Base-by-base conservation (phyloP, 1,140 invertebrate genomes). In the Ganaspis sp. region DNA sequence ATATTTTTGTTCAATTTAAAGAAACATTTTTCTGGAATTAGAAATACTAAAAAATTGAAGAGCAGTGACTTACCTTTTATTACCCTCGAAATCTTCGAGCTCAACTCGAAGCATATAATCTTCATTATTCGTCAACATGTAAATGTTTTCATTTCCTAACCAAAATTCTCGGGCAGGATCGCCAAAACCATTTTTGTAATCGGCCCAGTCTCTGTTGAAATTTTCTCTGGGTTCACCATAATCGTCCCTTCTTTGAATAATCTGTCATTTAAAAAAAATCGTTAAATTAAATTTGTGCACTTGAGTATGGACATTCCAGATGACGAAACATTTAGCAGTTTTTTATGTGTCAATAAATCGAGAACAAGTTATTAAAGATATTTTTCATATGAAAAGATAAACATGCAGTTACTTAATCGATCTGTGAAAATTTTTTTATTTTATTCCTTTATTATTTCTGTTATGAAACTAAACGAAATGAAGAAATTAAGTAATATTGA, bases 141-240 rank as follows among this genome's bases (percentile, higher is more conserved):
- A 98, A 75, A 98, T 97, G 85, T 97, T 97, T 85, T 98, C 96
- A 86, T 98, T 98, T 40, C 98, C 97, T 17, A 99, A 92, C 97
- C 97, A 98, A 90, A 98, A 97, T 90, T 98, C 97, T 79, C 96
- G 94, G 17, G 93, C 94, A 0, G 97, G 95, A 89, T 98, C 96
- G 4, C 98, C 97, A 87, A 99, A 99, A 12, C 98, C 98, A 84
- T 97, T 96, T 88, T 97, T 97, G 88, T 99, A 99, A 85, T 98
- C 97, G n/a, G 95, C 93, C 97, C 97, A 99, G 85, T 97, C 96
- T 12, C 97, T 92, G 87, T 98, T 97, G 91, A 99, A 99, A 87
- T 96, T 98, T 87, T 98, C 97, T 11, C 96, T 93, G 0, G 95
- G 94, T 9, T 97, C 94, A 0, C 95, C 96, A 83, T 96, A 96